These are phyloP conservation scores for Mycalesis mineus DNA, from an alignment of 2,888 invertebrate species.

Conservation along the genomic window DNA sequence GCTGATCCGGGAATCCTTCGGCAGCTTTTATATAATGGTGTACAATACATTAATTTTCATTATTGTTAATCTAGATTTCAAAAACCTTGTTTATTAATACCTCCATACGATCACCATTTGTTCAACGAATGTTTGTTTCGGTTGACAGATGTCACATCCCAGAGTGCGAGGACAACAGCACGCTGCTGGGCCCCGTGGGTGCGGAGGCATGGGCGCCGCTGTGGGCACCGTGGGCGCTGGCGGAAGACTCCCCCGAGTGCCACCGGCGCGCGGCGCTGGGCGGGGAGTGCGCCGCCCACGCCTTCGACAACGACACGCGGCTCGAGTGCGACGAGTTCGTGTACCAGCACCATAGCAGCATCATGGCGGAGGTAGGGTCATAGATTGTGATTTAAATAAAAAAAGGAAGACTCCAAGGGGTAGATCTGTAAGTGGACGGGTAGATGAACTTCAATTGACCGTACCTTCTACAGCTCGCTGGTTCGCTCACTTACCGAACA, in stretches of 20 bases:
- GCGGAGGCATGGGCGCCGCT: conserved; percentile 40
- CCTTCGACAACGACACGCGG: conserved; percentile 55
- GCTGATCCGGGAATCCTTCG: no score
- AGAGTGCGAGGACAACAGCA: conserved; percentile 66
- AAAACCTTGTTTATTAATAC: no score
- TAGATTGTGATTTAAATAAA: no score
- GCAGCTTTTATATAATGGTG: no score
- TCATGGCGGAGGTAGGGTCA: conserved; percentile 79
- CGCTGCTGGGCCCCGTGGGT: conserved; percentile 34
- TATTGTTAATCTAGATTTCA: no score
- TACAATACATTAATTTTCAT: no score
- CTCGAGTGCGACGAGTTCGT: conserved; percentile 63
- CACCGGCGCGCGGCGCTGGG: conserved; percentile 44
- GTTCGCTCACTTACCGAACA: no score
- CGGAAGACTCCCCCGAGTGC: conserved; percentile 44
- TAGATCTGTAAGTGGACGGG: no score
- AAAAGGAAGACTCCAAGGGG: no score
- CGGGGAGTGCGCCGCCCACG: conserved; percentile 44
- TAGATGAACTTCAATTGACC: no score
- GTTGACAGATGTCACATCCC: conserved; percentile 67
- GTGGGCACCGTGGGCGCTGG: conserved; percentile 50
- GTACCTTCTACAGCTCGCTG: no score
- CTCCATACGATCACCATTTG: no score
- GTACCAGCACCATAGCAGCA: conserved; percentile 68
- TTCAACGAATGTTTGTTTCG: background rate